Percentiles rank a stretch among this genome's conserved stretches.
phyloP scores from a whole-genome alignment of 2,888 invertebrate genomes.

The Pemphredon lugubris region DNA sequence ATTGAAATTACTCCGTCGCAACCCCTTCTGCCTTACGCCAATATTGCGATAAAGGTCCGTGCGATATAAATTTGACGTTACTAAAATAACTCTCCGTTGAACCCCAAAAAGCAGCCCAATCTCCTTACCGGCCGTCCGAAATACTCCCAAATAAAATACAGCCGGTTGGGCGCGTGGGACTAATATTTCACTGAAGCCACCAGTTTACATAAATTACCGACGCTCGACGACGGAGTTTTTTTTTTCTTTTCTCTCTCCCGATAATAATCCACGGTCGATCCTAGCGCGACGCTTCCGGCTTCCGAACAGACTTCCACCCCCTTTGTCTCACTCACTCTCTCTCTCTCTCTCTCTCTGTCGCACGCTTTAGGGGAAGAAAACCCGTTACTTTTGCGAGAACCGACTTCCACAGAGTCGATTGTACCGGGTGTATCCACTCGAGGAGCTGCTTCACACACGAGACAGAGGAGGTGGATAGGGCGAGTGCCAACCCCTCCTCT shows the following conservation, averaged over 20 bases:
- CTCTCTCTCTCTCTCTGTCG: neutral
- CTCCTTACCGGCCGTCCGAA: neutral
- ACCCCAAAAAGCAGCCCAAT: too few relatives aligned
- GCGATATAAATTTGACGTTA: too few relatives aligned
- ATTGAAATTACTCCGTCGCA: too few relatives aligned
- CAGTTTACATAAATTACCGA: constrained; percentile 10
- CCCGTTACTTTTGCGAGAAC: constrained; percentile 37
- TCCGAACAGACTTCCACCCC: neutral
- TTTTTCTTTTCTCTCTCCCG: too few relatives aligned
- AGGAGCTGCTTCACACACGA: constrained; percentile 43
- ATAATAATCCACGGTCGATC: constrained; percentile 23
- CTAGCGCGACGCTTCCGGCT: constrained; percentile 8
- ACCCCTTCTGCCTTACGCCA: too few relatives aligned
- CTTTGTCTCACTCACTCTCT: too few relatives aligned
- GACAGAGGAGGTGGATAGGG: constrained; percentile 27
- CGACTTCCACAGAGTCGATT: constrained; percentile 60
- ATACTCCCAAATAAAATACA: neutral
- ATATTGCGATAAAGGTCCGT: too few relatives aligned
- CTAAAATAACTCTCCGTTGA: too few relatives aligned
- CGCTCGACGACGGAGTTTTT: neutral
- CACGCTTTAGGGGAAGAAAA: constrained; percentile 30
- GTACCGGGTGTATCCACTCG: constrained; percentile 52
- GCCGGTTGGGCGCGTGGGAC: neutral
- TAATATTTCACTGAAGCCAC: neutral
- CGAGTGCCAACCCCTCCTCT: constrained; percentile 27